Evolutionary conservation across 2,888 invertebrate genomes (phyloP).

Genomic region (Diachrysia chrysitis): DNA sequence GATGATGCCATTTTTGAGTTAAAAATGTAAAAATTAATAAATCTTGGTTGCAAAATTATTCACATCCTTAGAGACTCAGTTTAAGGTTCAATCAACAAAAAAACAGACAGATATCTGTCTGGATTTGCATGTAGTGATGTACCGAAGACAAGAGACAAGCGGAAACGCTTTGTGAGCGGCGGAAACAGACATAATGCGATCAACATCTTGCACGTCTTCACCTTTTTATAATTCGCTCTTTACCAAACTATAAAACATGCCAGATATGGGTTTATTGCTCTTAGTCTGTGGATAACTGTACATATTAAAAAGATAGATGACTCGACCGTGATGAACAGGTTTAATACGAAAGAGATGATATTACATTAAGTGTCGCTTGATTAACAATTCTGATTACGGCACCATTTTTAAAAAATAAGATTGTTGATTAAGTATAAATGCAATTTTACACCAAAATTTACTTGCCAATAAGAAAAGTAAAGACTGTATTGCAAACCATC

Average conservation of each 20-base stretch:
- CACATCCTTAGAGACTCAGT: background rate
- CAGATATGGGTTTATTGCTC: constrained; percentile 58
- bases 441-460: no score
- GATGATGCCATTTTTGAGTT: no score
- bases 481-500: background rate
- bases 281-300: constrained; percentile 7
- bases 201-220: constrained; percentile 81
- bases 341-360: no score
- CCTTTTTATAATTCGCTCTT: constrained; percentile 64
- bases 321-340: no score
- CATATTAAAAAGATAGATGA: background rate
- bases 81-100: constrained; percentile 21
- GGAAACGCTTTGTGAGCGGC: constrained; percentile 84
- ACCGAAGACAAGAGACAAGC: constrained; percentile 84
- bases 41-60: no score
- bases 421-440: no score
- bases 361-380: no score
- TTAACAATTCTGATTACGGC: no score
- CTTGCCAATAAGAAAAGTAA: no score
- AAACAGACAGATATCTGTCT: constrained; percentile 50
- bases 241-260: constrained; percentile 54
- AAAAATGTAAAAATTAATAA: no score
- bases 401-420: no score
- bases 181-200: constrained; percentile 85
- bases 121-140: constrained; percentile 85